Evolutionary conservation across 2,888 invertebrate genomes (phyloP), one percentile per base, ranked within the genome.

Genomic region (Drosophila anceps): DNA sequence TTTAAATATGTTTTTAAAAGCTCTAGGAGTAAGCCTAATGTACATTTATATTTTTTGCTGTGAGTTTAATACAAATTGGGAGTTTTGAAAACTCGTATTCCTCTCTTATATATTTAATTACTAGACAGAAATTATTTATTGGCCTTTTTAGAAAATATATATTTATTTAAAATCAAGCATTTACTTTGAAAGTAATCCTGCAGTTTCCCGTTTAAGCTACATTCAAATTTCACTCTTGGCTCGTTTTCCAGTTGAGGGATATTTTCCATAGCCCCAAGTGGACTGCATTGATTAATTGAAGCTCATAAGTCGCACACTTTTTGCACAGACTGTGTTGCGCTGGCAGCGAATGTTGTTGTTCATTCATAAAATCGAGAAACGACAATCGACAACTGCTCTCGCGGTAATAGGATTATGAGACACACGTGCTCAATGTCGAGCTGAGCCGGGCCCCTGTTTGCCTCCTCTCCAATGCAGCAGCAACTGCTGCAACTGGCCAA

Each of bases 351-450:
- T 50, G 31, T 31, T 31, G 50, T 33, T 70, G 68, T 87, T 84
- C 84, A 85, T 85, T 85, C 90, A 85, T 80, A 87, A 89, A 85
- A 73, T 62, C 63, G 51, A 61, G 60, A 72, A 65, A 37, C 70
- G 59, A 55, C 55, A 69, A 70, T 65, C 71, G 50, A 76, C 73
- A 79, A 74, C 72, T 74, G 76, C 87, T 86, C 78, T 70, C 68
- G 70, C 55, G 76, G 79, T 89, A 88, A 88, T 89, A 88, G 90
- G 88, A 90, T 88, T 88, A 88, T 88, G 67, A 72, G 69, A 60
- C 90, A 89, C 90, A 88, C 90, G 90, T 90, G 88, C 90, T 88
- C 89, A 88, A 76, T 76, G 82, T 88, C 81, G 75, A 67, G 60
- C 66, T n/a, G 46, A 48, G 29, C 43, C 44, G 18, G 31, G 39